Conservation (phyloP, 2,113 vertebrate genomes). For the Labrus mixtus region DNA sequence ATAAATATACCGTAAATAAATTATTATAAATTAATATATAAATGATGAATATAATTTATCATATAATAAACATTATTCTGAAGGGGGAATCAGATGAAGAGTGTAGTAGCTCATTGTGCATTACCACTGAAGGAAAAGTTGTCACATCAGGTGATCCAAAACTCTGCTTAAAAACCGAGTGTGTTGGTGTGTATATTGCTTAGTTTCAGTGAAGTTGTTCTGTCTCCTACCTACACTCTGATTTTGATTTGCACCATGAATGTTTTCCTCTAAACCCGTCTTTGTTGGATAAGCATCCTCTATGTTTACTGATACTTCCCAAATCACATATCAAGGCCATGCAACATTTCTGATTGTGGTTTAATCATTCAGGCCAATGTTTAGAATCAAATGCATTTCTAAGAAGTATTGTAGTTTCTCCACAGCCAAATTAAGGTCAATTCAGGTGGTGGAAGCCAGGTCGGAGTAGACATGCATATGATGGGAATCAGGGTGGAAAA, state of each 20-base stretch:
- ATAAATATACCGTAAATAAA: too few species aligned
- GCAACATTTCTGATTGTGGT: background rate
- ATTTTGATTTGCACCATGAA: background rate
- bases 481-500: slow-evolving; percentile 15
- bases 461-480: background rate
- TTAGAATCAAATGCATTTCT: background rate
- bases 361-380: background rate
- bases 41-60: too few species aligned
- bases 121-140: too few species aligned
- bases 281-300: background rate
- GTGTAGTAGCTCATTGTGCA: too few species aligned
- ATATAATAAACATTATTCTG: too few species aligned
- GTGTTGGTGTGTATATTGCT: background rate
- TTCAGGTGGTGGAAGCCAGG: background rate
- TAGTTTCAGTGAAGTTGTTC: background rate
- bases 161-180: background rate
- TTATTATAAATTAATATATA: too few species aligned
- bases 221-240: background rate
- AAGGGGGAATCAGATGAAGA: too few species aligned
- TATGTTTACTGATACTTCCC: background rate
- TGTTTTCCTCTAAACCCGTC: background rate
- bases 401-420: background rate
- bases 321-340: background rate
- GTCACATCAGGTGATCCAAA: too few species aligned
- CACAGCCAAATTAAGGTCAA: background rate